These are phyloP conservation scores for Hepsetus odoe DNA, from an alignment of 2,113 vertebrate genomes.

Conservation along the genomic window DNA sequence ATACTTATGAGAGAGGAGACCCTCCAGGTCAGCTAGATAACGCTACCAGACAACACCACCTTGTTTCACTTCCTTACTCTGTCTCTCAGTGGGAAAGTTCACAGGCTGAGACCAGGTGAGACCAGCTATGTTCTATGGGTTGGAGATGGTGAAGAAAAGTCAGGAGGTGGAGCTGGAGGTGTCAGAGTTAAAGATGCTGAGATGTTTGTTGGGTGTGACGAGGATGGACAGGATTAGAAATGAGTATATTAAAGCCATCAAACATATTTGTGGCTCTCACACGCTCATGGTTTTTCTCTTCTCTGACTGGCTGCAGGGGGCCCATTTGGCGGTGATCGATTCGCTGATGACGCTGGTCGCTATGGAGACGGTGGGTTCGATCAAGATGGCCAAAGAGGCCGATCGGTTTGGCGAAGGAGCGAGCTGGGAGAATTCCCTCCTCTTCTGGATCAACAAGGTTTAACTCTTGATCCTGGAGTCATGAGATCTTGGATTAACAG, in stretches of 20 bases:
- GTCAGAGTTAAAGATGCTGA: too few species aligned
- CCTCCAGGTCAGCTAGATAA: background rate
- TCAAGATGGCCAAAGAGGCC: slow-evolving; percentile 73
- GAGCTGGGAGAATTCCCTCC: slow-evolving; percentile 83
- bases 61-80: background rate
- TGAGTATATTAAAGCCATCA: too few species aligned
- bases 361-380: slow-evolving; percentile 74
- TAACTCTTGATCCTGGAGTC: background rate
- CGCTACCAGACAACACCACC: background rate
- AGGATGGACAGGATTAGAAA: too few species aligned
- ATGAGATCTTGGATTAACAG: background rate
- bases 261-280: background rate
- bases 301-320: slow-evolving; percentile 69
- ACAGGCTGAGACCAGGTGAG: too few species aligned
- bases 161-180: too few species aligned
- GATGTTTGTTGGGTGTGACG: too few species aligned
- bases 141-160: too few species aligned
- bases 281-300: background rate
- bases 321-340: slow-evolving; percentile 86
- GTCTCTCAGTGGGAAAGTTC: too few species aligned
- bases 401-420: slow-evolving; percentile 70
- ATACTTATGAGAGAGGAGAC: too few species aligned
- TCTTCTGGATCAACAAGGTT: slow-evolving; percentile 90
- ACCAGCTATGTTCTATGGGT: too few species aligned
- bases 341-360: slow-evolving; percentile 84